Evolutionary conservation across 2,888 invertebrate species (phyloP), one percentile per base, ranked within the genome.

Genomic region (Drosophila mimetica): DNA sequence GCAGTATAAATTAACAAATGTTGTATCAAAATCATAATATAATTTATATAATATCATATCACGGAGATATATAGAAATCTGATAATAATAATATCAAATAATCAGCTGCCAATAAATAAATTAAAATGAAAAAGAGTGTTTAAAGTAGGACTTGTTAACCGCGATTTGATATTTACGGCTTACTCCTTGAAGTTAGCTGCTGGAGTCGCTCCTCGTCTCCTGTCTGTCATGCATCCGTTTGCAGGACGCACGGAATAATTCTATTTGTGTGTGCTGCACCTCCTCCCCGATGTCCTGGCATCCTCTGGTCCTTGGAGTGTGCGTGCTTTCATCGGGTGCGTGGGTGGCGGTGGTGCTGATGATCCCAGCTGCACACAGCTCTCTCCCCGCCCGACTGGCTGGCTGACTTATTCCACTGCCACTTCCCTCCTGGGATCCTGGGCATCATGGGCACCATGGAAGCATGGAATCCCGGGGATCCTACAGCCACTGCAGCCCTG

Each of bases 181-280:
- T 2, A 16, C 46, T 72, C 60, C 67, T 37, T 28, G 16, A 8
- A 42, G 34, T 6, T 47, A 28, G 44, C 47, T 44, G 50, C 39
- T 71, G 79, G 44, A 63, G 46, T 50, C 59, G 51, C 48, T 39
- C 25, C 39, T 58, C 61, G 69, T 46, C 63, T 73, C 67, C 69
- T 55, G 74, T 52, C 71, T 86, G 86, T 84, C 77, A 83, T 84
- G 71, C 85, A 84, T 83, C 86, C 83, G 84, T 74, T 77, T 79
- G 81, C 85, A 84, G 83, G 86, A 83, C 84, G 81, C 82, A 86
- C 82, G 86, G 79, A 84, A 83, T 83, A 84, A 86, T 86, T 84
- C 85, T 79, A 87, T 84, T 84, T 83, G 83, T 86, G 64, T 63
- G 11, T 20, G 34, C 25, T 25, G 75, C 73, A 14, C 44, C 44